Evolutionary conservation across 2,888 invertebrate species (phyloP), one percentile per base, ranked within the genome.

Genomic region (Andrena hattorfiana): DNA sequence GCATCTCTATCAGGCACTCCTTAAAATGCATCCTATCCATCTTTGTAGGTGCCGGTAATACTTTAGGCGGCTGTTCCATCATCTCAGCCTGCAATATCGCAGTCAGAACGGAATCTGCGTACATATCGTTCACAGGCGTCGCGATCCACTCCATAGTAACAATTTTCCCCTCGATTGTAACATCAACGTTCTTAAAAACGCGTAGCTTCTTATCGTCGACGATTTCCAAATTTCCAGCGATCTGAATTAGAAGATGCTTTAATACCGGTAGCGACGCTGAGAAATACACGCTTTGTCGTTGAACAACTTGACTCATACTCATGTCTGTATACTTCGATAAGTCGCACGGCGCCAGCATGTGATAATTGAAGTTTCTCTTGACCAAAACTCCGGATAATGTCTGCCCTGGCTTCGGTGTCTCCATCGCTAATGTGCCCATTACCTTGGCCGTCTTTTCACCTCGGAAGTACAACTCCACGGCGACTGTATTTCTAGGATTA

Each of bases 381-480:
- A 99, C 98, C 59, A 99, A 95, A 78, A 99, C 97, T 0, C 99
- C 99, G 6, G 99, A 98, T 4, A 99, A 94, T 81, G 96, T 95
- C 78, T 97, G 96, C 16, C 97, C 97, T 0, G 98, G 96, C 87
- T 95, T 95, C 0, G 99, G 98, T 62, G 96, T 96, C 69, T 97
- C 96, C 90, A 97, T 95, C 0, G 99, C 99, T 83, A 99, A 94
- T 1, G 96, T 96, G 0, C 99, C 99, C 97, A 99, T 99, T 6
- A 98, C 99, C 95, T 99, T 99, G 2, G 99, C 99, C 2, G 98
- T 99, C 95, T 99, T 99, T 94, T 99, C 99, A 30, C 99, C 99
- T 59, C 99, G 95, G 94, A 99, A 99, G 91, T 98, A 97, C 75
- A 99, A 95, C 89, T 98, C 96, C 0, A 99, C 98, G 0, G 97